These are phyloP conservation scores for Gambusia yucatana DNA, from an alignment of 2,797 vertebrate species.

Conservation along the genomic window DNA sequence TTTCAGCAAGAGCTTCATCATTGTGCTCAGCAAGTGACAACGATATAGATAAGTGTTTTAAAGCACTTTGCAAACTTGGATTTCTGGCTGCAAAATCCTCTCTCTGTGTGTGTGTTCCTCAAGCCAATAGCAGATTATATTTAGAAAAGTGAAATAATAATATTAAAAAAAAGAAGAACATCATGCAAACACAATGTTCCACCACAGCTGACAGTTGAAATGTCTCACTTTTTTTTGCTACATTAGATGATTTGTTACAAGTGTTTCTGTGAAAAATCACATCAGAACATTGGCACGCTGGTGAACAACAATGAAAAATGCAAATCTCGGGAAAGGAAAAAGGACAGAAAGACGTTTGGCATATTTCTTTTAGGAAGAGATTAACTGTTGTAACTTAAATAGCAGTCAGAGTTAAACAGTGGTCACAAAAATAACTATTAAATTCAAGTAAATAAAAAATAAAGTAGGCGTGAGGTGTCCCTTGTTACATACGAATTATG, in stretches of 20 bases:
- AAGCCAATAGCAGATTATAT: slow-evolving; percentile 6
- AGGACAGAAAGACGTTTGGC: slow-evolving; percentile 7
- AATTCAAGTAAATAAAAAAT: not conserved
- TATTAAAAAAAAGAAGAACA: slow-evolving; percentile 1
- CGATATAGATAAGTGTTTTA: slow-evolving; percentile 2
- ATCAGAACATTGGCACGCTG: slow-evolving; percentile 24
- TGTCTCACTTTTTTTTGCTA: slow-evolving; percentile 10
- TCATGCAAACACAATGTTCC: slow-evolving; percentile 25
- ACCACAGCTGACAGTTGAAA: slow-evolving; percentile 3
- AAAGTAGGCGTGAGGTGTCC: not conserved
- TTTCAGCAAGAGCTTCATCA: slow-evolving; percentile 3
- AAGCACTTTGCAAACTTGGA: slow-evolving; percentile 7
- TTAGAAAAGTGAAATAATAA: slow-evolving; percentile 13
- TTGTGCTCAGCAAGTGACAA: slow-evolving; percentile 1
- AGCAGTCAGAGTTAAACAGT: not conserved
- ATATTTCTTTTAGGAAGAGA: slow-evolving; percentile 24
- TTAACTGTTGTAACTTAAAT: slow-evolving; percentile 6
- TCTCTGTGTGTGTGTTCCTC: not conserved
- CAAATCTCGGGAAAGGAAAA: slow-evolving; percentile 8
- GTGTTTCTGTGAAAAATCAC: slow-evolving; percentile 22
- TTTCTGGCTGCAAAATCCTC: slow-evolving; percentile 1
- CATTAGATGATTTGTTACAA: slow-evolving; percentile 20
- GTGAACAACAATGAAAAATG: slow-evolving; percentile 16
- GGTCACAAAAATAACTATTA: not conserved
- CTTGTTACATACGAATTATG: not conserved